Conservation (phyloP, 2,888 invertebrate genomes). For the Stegana nigrithorax region DNA sequence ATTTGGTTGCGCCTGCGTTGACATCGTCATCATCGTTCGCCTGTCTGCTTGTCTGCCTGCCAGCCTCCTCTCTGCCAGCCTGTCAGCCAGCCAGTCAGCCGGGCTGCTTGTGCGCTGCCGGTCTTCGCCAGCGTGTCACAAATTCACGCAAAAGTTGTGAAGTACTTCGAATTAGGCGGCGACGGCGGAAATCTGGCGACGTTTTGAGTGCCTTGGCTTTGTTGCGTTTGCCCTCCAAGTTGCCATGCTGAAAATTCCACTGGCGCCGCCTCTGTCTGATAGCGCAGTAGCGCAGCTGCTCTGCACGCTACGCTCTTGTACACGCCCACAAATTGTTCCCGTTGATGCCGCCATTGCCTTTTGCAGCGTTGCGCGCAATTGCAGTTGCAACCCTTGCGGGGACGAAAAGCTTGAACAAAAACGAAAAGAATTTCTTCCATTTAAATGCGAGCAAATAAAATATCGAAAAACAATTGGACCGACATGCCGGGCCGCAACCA, state of each 20-base stretch:
- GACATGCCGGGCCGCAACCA: no score
- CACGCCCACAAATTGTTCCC: not conserved
- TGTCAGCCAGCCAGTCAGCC: no score
- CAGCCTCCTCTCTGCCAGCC: no score
- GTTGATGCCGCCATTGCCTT: not conserved
- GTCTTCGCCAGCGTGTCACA: not conserved
- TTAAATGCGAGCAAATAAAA: no score
- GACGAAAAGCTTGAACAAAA: no score
- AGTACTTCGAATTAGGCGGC: not conserved
- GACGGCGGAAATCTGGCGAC: not conserved
- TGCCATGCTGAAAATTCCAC: not conserved
- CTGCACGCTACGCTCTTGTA: not conserved
- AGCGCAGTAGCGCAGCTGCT: not conserved
- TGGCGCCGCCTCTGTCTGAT: not conserved
- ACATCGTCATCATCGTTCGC: not conserved
- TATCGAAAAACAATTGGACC: no score
- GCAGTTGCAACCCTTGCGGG: not conserved
- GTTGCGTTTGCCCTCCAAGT: not conserved
- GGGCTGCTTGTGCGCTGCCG: no score
- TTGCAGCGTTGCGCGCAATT: no score
- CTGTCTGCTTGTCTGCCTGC: no score
- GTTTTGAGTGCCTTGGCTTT: not conserved
- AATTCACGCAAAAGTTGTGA: slow-evolving; percentile 6
- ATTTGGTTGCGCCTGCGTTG: not conserved
- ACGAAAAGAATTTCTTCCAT: no score